Conservation (phyloP, 1,140 invertebrate genomes). For the Eurosta solidaginis region DNA sequence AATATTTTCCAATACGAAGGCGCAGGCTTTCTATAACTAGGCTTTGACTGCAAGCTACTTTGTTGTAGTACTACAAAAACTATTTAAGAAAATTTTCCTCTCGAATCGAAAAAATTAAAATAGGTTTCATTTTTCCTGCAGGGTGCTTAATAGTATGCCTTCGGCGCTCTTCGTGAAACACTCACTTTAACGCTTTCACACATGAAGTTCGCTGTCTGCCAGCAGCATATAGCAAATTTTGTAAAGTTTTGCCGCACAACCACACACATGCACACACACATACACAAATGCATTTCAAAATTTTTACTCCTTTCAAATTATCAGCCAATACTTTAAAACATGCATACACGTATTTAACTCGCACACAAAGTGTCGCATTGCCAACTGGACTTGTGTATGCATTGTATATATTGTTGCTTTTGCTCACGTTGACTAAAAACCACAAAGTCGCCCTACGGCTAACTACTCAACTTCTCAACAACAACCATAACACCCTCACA, state of each 20-base stretch:
- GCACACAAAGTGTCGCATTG: neutral
- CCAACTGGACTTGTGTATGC: neutral
- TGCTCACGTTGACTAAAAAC: conserved; percentile 43
- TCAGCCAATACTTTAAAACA: neutral
- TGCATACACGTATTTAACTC: neutral
- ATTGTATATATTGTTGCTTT: neutral
- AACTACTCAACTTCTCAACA: conserved; percentile 46
- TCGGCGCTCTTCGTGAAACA: no score
- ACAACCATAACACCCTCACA: conserved; percentile 31
- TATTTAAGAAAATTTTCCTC: no score
- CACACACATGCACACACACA: neutral
- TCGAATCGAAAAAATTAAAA: no score
- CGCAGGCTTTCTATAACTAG: no score
- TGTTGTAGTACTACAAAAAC: no score
- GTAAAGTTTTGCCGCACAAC: conserved; percentile 27
- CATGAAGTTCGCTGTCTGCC: neutral
- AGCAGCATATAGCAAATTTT: neutral
- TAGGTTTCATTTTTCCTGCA: no score
- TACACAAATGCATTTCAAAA: neutral
- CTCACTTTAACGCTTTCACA: neutral
- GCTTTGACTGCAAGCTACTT: no score
- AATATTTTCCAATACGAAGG: no score
- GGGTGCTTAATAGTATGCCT: no score
- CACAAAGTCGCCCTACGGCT: conserved; percentile 48
- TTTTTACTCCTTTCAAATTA: conserved; percentile 12